phyloP scores from a whole-genome alignment of 2,113 vertebrate species.

The Mola mola region DNA sequence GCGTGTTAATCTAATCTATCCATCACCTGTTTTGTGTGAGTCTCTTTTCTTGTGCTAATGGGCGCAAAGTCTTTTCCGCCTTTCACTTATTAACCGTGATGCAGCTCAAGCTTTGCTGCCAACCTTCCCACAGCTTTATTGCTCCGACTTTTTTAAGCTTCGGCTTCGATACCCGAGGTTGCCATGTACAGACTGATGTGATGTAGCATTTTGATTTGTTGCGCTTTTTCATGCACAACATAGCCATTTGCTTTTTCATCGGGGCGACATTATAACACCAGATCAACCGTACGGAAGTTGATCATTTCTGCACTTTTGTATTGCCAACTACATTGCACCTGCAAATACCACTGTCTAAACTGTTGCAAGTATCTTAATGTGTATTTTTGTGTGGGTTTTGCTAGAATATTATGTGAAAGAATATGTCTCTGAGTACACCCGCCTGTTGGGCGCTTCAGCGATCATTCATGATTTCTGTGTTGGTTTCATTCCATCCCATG shows the following conservation, averaged over 20 bases:
- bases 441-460: conserved; percentile 44
- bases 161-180: conserved; percentile 40
- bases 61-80: conserved; percentile 9
- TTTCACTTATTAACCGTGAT: conserved; percentile 31
- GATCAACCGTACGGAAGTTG: conserved; percentile 64
- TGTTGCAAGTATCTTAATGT: conserved; percentile 34
- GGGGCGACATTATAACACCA: conserved; percentile 23
- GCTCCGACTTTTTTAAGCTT: conserved; percentile 47
- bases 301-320: conserved; percentile 59
- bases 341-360: conserved; percentile 48
- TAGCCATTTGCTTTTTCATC: conserved; percentile 62
- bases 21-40: conserved; percentile 41
- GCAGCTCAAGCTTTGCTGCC: conserved; percentile 50
- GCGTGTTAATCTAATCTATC: conserved; percentile 8
- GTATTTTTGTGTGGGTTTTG: conserved; percentile 51
- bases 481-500: conserved; percentile 63
- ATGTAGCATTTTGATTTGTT: conserved; percentile 55
- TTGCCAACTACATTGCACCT: conserved; percentile 80
- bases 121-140: conserved; percentile 59
- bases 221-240: conserved; percentile 62
- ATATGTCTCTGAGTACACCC: conserved; percentile 20
- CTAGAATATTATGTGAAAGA: conserved; percentile 37
- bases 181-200: conserved; percentile 37
- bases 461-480: conserved; percentile 42
- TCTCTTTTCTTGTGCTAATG: conserved; percentile 24